These are phyloP conservation scores for Etheostoma perlongum DNA, from an alignment of 2,797 vertebrate species.

Conservation along the genomic window DNA sequence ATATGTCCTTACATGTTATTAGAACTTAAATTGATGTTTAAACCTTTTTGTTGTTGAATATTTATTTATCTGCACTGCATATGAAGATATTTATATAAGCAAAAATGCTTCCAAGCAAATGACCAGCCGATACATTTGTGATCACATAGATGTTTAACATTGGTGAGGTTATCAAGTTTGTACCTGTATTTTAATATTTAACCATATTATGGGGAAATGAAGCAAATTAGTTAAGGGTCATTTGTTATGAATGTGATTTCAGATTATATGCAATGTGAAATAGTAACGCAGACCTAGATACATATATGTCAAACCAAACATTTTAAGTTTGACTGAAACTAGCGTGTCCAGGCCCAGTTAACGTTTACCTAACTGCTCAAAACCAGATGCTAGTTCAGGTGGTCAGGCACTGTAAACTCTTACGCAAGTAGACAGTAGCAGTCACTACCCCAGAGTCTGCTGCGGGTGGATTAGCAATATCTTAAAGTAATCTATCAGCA, in stretches of 20 bases:
- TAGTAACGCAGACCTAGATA: slow-evolving; percentile 17
- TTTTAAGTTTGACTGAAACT: slow-evolving; percentile 26
- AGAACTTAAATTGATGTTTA: background rate
- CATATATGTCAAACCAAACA: slow-evolving; percentile 17
- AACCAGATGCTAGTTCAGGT: slow-evolving; percentile 58
- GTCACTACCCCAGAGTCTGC: background rate
- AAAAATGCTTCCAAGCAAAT: background rate
- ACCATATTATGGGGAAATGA: background rate
- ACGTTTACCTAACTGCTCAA: slow-evolving; percentile 57
- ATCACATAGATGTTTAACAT: background rate
- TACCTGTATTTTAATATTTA: background rate
- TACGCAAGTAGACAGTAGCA: slow-evolving; percentile 38
- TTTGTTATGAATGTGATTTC: slow-evolving; percentile 5
- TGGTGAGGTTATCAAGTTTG: background rate
- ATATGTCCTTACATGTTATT: background rate
- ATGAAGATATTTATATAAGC: background rate
- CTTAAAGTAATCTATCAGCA: slow-evolving; percentile 26
- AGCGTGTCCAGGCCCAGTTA: slow-evolving; percentile 36
- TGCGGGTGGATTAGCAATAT: slow-evolving; percentile 25
- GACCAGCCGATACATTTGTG: background rate
- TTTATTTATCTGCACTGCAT: background rate
- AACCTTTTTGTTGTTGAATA: background rate
- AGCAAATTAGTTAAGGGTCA: background rate
- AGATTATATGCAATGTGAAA: background rate
- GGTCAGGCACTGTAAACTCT: slow-evolving; percentile 44